Evolutionary conservation across 2,888 invertebrate species (phyloP).

Genomic region (Erebia epiphron): DNA sequence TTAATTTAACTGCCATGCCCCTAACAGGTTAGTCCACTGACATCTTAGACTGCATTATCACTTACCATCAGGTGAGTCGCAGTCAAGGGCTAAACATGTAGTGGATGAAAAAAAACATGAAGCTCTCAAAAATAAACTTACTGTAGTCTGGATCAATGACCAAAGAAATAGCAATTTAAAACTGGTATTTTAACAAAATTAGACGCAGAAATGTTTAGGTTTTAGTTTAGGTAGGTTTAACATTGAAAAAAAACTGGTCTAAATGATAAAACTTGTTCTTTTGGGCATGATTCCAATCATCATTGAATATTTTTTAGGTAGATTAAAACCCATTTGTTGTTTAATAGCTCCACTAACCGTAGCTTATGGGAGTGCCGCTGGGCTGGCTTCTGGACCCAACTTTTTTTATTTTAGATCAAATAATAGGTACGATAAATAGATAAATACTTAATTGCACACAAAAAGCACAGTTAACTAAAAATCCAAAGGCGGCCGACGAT

Average conservation of each 20-base stretch:
- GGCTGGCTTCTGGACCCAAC: background rate
- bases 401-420: background rate
- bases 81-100: too few relatives aligned
- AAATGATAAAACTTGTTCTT: constrained; percentile 1
- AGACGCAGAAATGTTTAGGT: constrained; percentile 4
- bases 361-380: background rate
- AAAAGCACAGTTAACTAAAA: too few relatives aligned
- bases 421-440: too few relatives aligned
- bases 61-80: too few relatives aligned
- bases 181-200: background rate
- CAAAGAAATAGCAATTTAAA: background rate
- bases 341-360: background rate
- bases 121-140: background rate
- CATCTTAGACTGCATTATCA: too few relatives aligned
- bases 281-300: background rate
- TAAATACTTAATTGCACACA: too few relatives aligned
- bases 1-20: too few relatives aligned
- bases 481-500: too few relatives aligned
- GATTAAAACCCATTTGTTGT: background rate
- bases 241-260: constrained; percentile 16
- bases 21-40: too few relatives aligned
- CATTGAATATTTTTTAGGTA: background rate
- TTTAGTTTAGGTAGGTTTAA: constrained; percentile 1
- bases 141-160: background rate
- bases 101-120: background rate